Percentiles rank a stretch among this genome's conserved stretches.
phyloP scores from a whole-genome alignment of 2,888 invertebrate genomes.

The Spicauda simplicius region DNA sequence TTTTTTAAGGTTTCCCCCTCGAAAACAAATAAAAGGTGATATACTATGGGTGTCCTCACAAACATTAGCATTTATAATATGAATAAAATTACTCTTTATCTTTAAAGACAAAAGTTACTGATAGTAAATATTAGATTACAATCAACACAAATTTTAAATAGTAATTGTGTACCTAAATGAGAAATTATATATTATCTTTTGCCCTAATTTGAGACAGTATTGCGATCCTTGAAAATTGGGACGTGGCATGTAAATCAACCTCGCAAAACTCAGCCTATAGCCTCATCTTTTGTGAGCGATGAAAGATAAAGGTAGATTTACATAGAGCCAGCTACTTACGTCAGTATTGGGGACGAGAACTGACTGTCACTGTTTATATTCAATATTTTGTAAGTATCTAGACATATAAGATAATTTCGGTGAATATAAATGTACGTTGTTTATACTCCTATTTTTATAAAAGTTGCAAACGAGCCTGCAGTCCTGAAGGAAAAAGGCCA shows the following conservation, averaged over 20 bases:
- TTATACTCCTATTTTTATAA: too few relatives aligned
- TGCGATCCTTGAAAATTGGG: constrained; percentile 28
- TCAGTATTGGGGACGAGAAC: neutral
- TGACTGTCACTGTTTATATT: neutral
- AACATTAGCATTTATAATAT: too few relatives aligned
- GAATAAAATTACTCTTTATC: too few relatives aligned
- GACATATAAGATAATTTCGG: neutral
- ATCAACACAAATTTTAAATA: neutral
- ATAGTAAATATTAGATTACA: too few relatives aligned
- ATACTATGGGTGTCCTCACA: too few relatives aligned
- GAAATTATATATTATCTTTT: constrained; percentile 1
- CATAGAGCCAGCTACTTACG: constrained; percentile 3
- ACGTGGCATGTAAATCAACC: constrained; percentile 34
- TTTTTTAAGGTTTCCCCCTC: too few relatives aligned
- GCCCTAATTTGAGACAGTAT: constrained; percentile 19
- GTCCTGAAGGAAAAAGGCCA: too few relatives aligned
- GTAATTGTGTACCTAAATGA: neutral
- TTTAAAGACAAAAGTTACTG: too few relatives aligned
- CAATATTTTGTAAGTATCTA: neutral
- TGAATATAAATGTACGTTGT: neutral
- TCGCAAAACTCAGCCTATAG: constrained; percentile 28
- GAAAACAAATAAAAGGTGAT: too few relatives aligned
- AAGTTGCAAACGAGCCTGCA: too few relatives aligned
- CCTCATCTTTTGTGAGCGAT: constrained; percentile 31
- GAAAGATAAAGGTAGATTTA: constrained; percentile 29